Base-by-base conservation (phyloP, 2,888 invertebrate species). In the Dorcus hopei region DNA sequence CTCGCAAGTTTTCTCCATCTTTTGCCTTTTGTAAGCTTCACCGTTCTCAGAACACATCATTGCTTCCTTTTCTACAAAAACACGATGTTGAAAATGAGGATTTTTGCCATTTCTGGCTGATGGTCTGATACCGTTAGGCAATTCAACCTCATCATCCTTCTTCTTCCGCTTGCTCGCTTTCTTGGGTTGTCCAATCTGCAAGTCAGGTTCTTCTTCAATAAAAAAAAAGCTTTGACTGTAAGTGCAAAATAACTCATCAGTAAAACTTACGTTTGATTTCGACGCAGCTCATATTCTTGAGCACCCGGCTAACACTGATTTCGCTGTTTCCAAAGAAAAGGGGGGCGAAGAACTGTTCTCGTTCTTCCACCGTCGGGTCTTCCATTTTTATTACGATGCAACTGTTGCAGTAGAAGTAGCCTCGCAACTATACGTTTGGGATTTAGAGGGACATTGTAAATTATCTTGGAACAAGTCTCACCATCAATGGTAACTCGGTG, bases 351-450 rank as follows among this genome's bases (percentile, higher is more conserved):
- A 77, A 78, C 1, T 69, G 61, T 61, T 71, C 70, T 19, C 74
- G 60, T 61, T 78, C 77, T 33, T 70, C 65, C 43, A 68, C 67
- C 7, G 66, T 72, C 0, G 78, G 77, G 65, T 78, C 71, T 48
- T 75, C 72, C 16, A 78, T 68, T 61, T 69, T 67, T 16, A 76
- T 62, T 3, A 72, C 63, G 11, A 77, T 68, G 38, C 72, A 73
- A 41, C 71, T 73, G 58, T 74, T 74, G 52, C 71, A 72, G 52
- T 71, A 71, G 57, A 77, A 77, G 60, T 74, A 75, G 57, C 72
- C 67, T 56, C 72, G 70, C 26, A 77, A 58, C 76, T 77, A 56
- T 58, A 70, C 62, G 38, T 58, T 33, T 54, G 52, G 50, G 41
- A 4, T 8, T 33, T 33, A 33, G 26, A 7, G 38, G 40, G 11